Base-by-base conservation (phyloP, 2,797 vertebrate genomes). In the Halcyon chelicuti region DNA sequence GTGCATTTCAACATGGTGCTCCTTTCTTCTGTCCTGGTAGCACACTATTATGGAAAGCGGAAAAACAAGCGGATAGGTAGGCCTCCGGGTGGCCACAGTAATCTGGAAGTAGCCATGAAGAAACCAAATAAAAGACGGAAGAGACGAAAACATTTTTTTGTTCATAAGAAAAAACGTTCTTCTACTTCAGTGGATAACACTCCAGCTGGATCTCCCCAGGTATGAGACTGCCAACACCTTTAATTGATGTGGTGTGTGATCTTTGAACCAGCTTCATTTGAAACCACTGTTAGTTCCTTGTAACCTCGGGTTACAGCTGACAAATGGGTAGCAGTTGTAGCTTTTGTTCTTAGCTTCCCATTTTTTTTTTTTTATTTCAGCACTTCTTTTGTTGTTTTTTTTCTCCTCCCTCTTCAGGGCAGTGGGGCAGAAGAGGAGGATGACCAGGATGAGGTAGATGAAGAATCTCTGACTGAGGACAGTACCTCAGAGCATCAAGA, bases 1-100 rank as follows among this genome's bases (percentile, higher is more conserved):
- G 90, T 88, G 57, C 42, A 25, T 86, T 94, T 89, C 83, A 91
- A n/a, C 47, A 33, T 19, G 12, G 63, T 73, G 61, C 82, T 87
- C 58, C 93, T 95, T 86, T 88, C 85, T 75, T 95, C 93, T 97
- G 57, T 95, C 84, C 81, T 92, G 94, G 58, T 79, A 99, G 99
- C 99, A 39, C 99, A 99, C 97, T 99, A 99, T 97, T 99, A 99
- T 5, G 99, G 99, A 18, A 99, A 99, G 97, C 98, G 99, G 98
- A 99, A 99, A 98, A 99, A 98, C 96, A 99, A 99, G 97, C 98
- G 99, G 57, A 99, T 99, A 79, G 99, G 99, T 19, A 98, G 99
- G 83, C 99, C 99, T 52, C 99, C 99, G 0, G 99, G 99, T 39
- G 99, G 99, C 62, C 99, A 99, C 97, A 98, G 99, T 94, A 99